phyloP scores from a whole-genome alignment of 2,797 vertebrate genomes.

The Smutsia gigantea region DNA sequence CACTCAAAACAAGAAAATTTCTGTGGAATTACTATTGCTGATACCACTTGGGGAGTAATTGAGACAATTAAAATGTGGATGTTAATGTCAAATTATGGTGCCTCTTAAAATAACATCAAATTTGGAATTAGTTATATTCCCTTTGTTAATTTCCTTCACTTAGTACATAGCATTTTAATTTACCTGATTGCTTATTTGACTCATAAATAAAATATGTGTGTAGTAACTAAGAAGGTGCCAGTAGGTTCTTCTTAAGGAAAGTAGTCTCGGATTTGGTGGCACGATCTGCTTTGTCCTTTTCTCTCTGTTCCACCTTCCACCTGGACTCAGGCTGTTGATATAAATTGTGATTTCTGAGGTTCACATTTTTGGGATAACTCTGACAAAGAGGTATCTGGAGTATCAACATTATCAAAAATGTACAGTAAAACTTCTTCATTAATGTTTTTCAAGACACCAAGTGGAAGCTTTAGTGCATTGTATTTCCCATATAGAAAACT shows the following conservation, averaged over 20 bases:
- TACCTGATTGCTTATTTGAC: not conserved
- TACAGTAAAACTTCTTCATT: constrained; percentile 53
- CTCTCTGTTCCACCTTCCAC: constrained; percentile 14
- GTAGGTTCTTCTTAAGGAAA: not conserved
- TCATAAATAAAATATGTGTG: not conserved
- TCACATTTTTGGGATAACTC: constrained; percentile 61
- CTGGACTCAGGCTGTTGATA: constrained; percentile 38
- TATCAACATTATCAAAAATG: constrained; percentile 64
- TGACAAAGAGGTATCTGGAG: constrained; percentile 37
- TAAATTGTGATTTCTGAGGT: constrained; percentile 50
- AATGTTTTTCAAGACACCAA: constrained; percentile 62
- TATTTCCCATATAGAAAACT: constrained; percentile 64
- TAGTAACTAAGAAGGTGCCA: not conserved
- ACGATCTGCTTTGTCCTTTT: constrained; percentile 4
- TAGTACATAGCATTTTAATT: not conserved
- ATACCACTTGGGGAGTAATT: not conserved
- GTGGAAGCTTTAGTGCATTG: constrained; percentile 35
- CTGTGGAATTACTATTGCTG: constrained; percentile 16
- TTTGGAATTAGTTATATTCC: not conserved
- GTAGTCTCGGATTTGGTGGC: not conserved
- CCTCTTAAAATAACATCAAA: constrained; percentile 26
- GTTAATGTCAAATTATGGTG: constrained; percentile 37
- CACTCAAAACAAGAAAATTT: constrained; percentile 20
- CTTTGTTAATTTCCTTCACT: constrained; percentile 42
- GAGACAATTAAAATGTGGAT: constrained; percentile 54